Conservation (phyloP, 2,888 invertebrate species). For the Philereme transversata region DNA sequence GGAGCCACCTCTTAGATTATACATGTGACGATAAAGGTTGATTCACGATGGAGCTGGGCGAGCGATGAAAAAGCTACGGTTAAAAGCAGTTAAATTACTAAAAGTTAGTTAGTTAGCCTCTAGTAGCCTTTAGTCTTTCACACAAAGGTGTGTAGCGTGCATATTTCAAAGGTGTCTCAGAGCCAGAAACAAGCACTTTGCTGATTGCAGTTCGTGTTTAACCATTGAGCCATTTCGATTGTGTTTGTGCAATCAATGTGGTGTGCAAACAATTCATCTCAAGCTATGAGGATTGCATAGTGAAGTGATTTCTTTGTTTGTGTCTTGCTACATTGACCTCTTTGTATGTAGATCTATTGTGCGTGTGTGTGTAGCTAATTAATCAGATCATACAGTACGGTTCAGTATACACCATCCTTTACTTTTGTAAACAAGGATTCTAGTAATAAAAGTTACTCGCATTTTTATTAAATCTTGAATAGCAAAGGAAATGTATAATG, state of each 20-base stretch:
- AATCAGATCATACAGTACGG: too few species aligned
- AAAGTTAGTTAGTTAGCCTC: too few species aligned
- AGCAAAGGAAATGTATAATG: too few species aligned
- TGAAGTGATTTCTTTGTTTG: not conserved
- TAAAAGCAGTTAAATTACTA: not conserved
- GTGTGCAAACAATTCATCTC: not conserved
- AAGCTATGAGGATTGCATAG: not conserved
- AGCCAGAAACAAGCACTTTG: slow-evolving; percentile 11
- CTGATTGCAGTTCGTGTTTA: slow-evolving; percentile 5
- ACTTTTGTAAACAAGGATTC: not conserved
- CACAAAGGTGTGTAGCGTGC: not conserved
- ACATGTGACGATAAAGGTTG: slow-evolving; percentile 9
- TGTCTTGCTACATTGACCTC: not conserved
- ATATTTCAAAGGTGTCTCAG: slow-evolving; percentile 4
- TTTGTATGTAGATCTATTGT: not conserved
- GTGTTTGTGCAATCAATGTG: slow-evolving; percentile 2
- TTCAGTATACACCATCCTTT: not conserved
- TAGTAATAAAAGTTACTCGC: too few species aligned
- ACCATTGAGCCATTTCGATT: slow-evolving; percentile 6
- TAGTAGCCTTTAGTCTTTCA: too few species aligned
- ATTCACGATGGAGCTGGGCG: slow-evolving; percentile 11
- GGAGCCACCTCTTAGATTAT: slow-evolving; percentile 34
- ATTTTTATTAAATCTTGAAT: too few species aligned
- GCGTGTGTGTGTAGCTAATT: too few species aligned
- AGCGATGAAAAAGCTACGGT: not conserved